Evolutionary conservation across 2,888 invertebrate species (phyloP).

Genomic region (Euspilapteryx auroguttella): DNA sequence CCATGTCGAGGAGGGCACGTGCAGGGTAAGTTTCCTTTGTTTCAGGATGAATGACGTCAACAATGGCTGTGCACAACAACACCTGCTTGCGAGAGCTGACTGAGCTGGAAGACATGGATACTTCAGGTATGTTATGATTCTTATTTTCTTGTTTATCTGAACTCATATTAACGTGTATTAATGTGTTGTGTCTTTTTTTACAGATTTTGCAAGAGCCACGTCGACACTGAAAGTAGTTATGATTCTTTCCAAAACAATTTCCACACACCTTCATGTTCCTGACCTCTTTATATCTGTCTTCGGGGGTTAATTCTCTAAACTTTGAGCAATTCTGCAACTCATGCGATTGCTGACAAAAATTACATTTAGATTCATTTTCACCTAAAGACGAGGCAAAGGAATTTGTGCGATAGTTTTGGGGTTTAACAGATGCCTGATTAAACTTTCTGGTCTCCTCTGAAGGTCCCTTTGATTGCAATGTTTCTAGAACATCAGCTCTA

Average conservation of each 20-base stretch:
- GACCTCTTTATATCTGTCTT: constrained; percentile 2
- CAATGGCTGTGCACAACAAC: neutral
- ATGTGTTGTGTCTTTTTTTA: constrained; percentile 6
- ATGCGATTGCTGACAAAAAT: constrained; percentile 3
- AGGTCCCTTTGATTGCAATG: too few species aligned
- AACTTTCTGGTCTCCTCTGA: too few species aligned
- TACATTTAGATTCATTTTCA: constrained; percentile 2
- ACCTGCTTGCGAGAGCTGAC: neutral
- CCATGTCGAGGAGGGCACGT: neutral
- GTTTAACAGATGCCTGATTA: too few species aligned
- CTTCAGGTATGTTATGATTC: neutral
- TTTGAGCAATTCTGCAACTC: constrained; percentile 4
- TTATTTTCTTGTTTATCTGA: too few species aligned
- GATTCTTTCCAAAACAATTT: constrained; percentile 6
- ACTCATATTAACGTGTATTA: too few species aligned
- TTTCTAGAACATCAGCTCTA: too few species aligned
- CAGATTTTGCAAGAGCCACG: constrained; percentile 3
- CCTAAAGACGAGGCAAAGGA: too few species aligned
- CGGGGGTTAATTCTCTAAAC: constrained; percentile 2
- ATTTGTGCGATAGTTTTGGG: too few species aligned
- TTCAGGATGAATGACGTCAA: neutral
- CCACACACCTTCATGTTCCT: constrained; percentile 5
- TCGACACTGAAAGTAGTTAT: constrained; percentile 1
- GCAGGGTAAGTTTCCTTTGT: neutral
- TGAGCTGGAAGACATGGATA: neutral